Evolutionary conservation across 2,797 vertebrate genomes (phyloP).

Genomic region (Ctenopoma multispine): DNA sequence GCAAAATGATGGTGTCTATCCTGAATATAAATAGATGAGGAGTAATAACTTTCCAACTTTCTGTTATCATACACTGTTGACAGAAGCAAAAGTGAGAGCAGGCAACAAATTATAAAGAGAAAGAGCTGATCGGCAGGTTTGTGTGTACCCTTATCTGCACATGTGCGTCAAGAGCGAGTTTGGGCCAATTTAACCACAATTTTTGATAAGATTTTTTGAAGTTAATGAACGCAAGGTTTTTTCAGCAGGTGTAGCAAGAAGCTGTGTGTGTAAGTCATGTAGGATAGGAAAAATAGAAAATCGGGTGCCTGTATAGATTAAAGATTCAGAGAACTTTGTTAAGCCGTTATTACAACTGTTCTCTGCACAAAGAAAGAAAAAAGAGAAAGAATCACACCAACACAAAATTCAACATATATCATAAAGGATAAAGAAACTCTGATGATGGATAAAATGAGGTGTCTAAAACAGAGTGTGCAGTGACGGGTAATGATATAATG

Average conservation of each 20-base stretch:
- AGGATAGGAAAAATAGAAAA: conserved; percentile 26
- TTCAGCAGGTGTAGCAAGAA: neutral
- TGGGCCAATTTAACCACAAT: conserved; percentile 17
- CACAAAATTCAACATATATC: too few species aligned
- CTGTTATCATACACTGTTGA: conserved; percentile 49
- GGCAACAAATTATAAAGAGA: conserved; percentile 28
- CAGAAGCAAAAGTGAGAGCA: conserved; percentile 29
- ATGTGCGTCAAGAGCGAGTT: conserved; percentile 21
- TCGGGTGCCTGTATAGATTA: neutral
- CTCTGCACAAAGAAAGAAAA: too few species aligned
- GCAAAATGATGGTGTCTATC: conserved; percentile 37
- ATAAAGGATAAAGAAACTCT: too few species aligned
- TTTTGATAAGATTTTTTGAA: conserved; percentile 39
- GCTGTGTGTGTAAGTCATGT: conserved; percentile 8
- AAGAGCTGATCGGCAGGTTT: conserved; percentile 2
- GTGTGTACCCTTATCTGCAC: conserved; percentile 2
- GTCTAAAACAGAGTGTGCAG: too few species aligned
- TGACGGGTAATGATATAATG: too few species aligned
- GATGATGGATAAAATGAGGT: too few species aligned
- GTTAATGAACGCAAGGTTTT: conserved; percentile 18
- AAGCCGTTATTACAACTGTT: too few species aligned
- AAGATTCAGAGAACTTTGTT: too few species aligned
- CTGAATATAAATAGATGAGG: conserved; percentile 59
- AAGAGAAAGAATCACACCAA: too few species aligned
- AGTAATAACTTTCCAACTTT: conserved; percentile 43